These are phyloP conservation scores for Coptodon rendalli DNA, from an alignment of 2,113 vertebrate genomes.

Conservation along the genomic window DNA sequence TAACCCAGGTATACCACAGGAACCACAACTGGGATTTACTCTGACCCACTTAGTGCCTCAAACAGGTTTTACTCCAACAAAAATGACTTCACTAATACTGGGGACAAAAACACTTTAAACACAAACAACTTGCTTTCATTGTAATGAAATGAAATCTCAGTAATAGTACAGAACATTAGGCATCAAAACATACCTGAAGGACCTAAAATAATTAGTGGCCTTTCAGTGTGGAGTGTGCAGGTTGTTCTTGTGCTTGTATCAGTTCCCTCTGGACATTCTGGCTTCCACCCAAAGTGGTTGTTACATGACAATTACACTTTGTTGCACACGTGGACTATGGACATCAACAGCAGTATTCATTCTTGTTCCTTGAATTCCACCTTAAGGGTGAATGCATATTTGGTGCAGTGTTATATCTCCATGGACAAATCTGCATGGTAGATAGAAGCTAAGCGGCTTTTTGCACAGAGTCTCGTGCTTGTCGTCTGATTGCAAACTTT, in stretches of 20 bases:
- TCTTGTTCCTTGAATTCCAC: neutral
- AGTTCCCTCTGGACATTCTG: neutral
- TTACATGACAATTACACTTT: neutral
- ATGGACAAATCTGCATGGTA: neutral
- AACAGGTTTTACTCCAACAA: neutral
- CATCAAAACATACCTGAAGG: neutral
- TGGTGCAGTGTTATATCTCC: neutral
- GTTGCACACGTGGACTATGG: neutral
- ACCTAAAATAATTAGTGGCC: neutral
- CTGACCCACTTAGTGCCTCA: constrained; percentile 2
- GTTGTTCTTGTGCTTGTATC: neutral
- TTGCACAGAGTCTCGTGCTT: neutral
- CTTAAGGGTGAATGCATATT: neutral
- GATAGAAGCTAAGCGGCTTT: no score
- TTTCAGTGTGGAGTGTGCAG: neutral
- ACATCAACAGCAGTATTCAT: neutral
- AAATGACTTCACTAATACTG: neutral
- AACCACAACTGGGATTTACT: constrained; percentile 7
- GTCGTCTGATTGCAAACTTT: neutral
- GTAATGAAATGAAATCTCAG: neutral
- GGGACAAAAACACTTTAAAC: neutral
- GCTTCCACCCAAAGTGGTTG: neutral
- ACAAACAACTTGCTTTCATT: neutral
- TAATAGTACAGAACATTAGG: neutral
- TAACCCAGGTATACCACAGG: neutral